Evolutionary conservation across 2,113 vertebrate species (phyloP).

Genomic region (Alligator sinensis): DNA sequence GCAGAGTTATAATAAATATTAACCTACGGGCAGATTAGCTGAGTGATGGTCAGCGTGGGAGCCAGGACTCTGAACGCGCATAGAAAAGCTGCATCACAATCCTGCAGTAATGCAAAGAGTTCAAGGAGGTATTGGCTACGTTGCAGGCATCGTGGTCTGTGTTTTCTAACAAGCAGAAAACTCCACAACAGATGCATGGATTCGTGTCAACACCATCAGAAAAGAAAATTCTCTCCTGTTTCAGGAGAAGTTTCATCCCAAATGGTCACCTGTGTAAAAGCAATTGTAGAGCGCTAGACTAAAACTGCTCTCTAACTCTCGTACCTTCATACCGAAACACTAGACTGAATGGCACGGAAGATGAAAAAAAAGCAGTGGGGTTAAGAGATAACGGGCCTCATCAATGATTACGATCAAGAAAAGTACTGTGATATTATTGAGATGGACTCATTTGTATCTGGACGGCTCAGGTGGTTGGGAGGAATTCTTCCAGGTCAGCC

Average conservation of each 20-base stretch:
- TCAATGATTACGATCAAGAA: constrained; percentile 70
- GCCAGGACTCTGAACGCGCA: background rate
- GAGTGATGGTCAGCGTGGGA: background rate
- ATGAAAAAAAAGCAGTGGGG: constrained; percentile 64
- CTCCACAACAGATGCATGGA: constrained; percentile 9
- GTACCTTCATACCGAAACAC: constrained; percentile 60
- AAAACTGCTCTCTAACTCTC: constrained; percentile 68
- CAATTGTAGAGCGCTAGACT: constrained; percentile 54
- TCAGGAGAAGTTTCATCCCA: constrained; percentile 46
- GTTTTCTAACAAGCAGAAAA: constrained; percentile 46
- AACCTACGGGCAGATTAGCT: background rate
- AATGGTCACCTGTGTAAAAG: constrained; percentile 62
- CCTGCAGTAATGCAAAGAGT: background rate
- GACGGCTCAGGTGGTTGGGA: constrained; percentile 36
- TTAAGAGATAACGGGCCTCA: constrained; percentile 73
- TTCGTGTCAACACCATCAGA: constrained; percentile 40
- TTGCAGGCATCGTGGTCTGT: background rate
- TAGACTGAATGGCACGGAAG: constrained; percentile 53
- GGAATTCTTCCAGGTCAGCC: constrained; percentile 55
- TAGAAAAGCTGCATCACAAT: background rate
- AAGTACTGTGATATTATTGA: constrained; percentile 64
- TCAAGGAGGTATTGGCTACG: background rate
- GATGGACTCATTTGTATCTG: constrained; percentile 66
- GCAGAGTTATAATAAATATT: background rate
- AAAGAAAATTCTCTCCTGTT: constrained; percentile 17